Evolutionary conservation across 2,888 invertebrate genomes (phyloP), one percentile per base, ranked within the genome.

Genomic region (Agrochola macilenta): DNA sequence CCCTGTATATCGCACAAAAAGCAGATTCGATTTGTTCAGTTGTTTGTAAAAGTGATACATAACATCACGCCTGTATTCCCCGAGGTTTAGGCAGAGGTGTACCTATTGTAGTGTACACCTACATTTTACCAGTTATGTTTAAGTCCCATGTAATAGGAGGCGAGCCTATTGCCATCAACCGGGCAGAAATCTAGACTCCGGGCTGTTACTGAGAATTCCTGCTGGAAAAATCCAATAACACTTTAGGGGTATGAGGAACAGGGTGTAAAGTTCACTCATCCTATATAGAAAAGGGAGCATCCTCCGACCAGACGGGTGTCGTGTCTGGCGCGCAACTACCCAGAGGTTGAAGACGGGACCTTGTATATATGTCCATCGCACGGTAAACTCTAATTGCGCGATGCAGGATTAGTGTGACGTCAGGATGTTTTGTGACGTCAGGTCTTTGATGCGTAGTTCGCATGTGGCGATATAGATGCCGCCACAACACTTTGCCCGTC

Each of bases 1-100:
- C 1, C 30, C 30, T 30, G 30, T 30, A 58, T 78, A 61, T 78
- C 57, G 74, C 23, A 71, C 66, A 49, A 52, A 69, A 76, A 70
- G 7, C 1, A 20, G 17, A 49, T 85, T 69, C 23, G 39, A 54
- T 84, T 73, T 60, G 49, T 43, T 17, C 23, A 58, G n/a, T 35
- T 49, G 1, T 58, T 20, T 54, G 9, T 30, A 14, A 35, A 52
- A 43, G 7, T 12, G 8, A 11, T 35, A 39, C 14, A 26, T 39
- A 39, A 14, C 35, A n/a, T 14, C 0, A 63, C 23, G 5, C 14
- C 23, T 4, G 23, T 14, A 39, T 14, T 64, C 1, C 39, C 5
- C 23, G 17, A 64, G 8, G 39, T 8, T n/a, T 39, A 17, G n/a
- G 9, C 14, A 39, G 39, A 39, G 64, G 39, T 14, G 63, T 64